Base-by-base conservation (phyloP, 2,113 vertebrate species). In the Struthio camelus region DNA sequence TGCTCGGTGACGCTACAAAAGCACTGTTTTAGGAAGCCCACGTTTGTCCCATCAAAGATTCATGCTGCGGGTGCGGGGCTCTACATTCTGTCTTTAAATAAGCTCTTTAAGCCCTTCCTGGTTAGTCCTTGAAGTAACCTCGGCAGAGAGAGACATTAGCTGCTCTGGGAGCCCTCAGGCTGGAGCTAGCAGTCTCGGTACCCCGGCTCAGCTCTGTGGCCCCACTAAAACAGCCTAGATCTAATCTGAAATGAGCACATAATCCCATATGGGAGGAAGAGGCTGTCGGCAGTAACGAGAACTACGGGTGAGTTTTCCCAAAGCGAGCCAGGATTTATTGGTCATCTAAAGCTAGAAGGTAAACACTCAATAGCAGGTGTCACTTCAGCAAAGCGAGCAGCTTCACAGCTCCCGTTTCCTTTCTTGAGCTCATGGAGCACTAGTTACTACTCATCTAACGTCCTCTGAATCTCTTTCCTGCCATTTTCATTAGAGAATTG, bases 261-360 rank as follows among this genome's bases (percentile, higher is more conserved):
- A 27, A 19, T 14, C 42, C 28, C 11, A n/a, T 5, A 0, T 1
- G 27, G 67, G 42, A 36, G 28, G 58, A 36, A 42, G 11, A 14
- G 66, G 71, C 56, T 92, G 79, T 30, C 83, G 61, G 91, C 89
- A 73, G 80, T 1, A 25, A 42, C 86, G 2, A 16, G 71, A 64
- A 42, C 56, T 2, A 5, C 0, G 4, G 0, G 1, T 6, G 53
- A 42, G 72, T 3, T 54, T 32, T 75, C 84, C 87, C 51, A 44
- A n/a, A 94, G 83, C 38, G 40, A 30, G 38, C 4, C 0, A 0
- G 65, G 0, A 0, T 40, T 62, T 16, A 15, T 7, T 0, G 1
- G 86, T 92, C 62, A 71, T 67, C 71, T 22, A 61, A 34, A 61
- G 51, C 58, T 5, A 9, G 64, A 58, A 83, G 61, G 80, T 56